phyloP scores from a whole-genome alignment of 1,140 invertebrate species.

The Ephestia elutella region DNA sequence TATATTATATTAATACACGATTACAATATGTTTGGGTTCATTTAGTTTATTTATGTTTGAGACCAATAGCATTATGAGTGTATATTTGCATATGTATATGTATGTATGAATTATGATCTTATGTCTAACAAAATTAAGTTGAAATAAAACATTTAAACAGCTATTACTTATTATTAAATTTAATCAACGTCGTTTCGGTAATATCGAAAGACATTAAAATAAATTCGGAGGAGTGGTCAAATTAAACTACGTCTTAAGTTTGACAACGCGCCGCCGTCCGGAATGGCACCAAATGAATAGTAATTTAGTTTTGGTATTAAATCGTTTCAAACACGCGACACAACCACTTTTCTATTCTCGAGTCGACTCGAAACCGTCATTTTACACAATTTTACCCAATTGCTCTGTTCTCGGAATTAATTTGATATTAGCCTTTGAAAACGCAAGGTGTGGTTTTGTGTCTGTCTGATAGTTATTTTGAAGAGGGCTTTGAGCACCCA shows the following conservation, averaged over 20 bases:
- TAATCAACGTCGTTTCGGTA: not conserved
- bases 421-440: conserved; percentile 73
- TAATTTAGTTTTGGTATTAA: conserved; percentile 73
- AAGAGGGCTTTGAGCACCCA: conserved; percentile 53
- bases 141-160: not conserved
- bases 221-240: conserved; percentile 37
- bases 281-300: conserved; percentile 72
- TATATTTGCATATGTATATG: too few species aligned
- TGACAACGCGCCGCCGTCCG: conserved; percentile 59
- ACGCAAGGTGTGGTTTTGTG: conserved; percentile 69
- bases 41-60: too few species aligned
- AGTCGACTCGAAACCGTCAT: conserved; percentile 67
- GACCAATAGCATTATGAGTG: too few species aligned
- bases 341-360: conserved; percentile 71
- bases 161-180: not conserved
- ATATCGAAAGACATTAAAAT: conserved; percentile 14
- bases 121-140: too few species aligned
- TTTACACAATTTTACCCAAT: conserved; percentile 74
- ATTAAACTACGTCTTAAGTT: conserved; percentile 54
- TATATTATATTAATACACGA: too few species aligned
- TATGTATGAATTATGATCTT: too few species aligned
- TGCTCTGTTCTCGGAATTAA: conserved; percentile 73
- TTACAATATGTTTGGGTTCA: too few species aligned
- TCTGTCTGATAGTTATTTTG: conserved; percentile 58
- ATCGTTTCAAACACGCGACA: conserved; percentile 72